Evolutionary conservation across 2,888 invertebrate genomes (phyloP), one percentile per base, ranked within the genome.

Genomic region (Drosophila barbarae): DNA sequence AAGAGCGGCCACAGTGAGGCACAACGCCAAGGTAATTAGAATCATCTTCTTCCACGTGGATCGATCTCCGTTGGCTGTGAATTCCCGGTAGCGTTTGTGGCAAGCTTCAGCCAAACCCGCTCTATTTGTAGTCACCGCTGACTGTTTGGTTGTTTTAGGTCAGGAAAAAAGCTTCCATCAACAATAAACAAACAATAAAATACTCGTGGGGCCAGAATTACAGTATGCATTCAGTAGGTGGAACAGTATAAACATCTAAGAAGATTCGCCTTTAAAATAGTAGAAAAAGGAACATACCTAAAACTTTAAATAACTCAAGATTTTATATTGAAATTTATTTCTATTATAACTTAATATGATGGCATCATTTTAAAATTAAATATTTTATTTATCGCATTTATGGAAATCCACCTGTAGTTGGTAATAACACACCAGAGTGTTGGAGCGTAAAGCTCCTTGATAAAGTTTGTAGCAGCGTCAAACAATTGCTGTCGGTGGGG

Each of bases 11-110:
- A 51, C 5, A 28, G 50, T 18, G 4, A 72, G 55, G 32, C 60
- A 12, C 59, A 79, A 13, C n/a, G 50, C 13, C 60, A 77, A 32
- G 34, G 83, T 76, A 21, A 69, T 39, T 30, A 54, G 38, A 51
- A 77, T 36, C 76, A 77, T 77, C 13, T 5, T 56, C 10, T n/a
- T 10, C 15, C 8, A 12, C 7, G 28, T 15, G n/a, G 7, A 44
- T 15, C 6, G 26, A 32, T 32, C 12, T 38, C 51, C 42, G 42
- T 34, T 4, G 32, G 12, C 68, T 10, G 3, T 5, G 42, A 65
- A 30, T 21, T 32, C 21, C 23, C 21, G 5, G 8, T 13, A 15
- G 28, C 21, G 23, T 42, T 32, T 65, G 55, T 32, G 9, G 23
- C 9, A 5, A 36, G 28, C 30, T 23, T 30, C 30, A 2, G 36